A percentile compares a stretch with the other conserved stretches of the same genome.
Evolutionary conservation across 2,888 invertebrate species (phyloP).

Genomic region (Hypena proboscidalis): DNA sequence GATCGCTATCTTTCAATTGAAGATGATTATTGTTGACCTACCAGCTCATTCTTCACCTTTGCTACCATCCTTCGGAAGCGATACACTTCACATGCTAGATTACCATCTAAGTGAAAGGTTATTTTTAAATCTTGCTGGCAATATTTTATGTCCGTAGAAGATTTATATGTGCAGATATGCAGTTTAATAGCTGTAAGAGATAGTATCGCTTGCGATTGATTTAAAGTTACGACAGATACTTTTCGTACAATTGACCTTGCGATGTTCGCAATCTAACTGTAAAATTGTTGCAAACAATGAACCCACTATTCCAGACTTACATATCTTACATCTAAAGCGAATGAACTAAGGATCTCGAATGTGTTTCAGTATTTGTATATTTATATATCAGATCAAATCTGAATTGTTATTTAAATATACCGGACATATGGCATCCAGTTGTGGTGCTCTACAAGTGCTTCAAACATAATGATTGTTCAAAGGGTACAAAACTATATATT

Average conservation of each 20-base stretch:
- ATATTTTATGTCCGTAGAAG: constrained; percentile 28
- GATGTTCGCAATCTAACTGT: constrained; percentile 48
- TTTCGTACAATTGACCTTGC: constrained; percentile 39
- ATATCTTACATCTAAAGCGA: constrained; percentile 41
- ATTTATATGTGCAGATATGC: constrained; percentile 13
- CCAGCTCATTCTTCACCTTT: constrained; percentile 44
- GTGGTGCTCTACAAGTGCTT: too few relatives aligned
- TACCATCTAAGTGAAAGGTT: constrained; percentile 54
- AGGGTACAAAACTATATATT: too few relatives aligned
- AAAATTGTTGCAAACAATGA: constrained; percentile 52
- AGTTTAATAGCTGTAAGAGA: constrained; percentile 27
- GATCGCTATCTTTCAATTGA: constrained; percentile 55
- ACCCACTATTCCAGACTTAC: constrained; percentile 45
- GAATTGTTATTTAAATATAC: constrained; percentile 14
- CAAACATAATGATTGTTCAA: too few relatives aligned
- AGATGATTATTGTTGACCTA: constrained; percentile 56
- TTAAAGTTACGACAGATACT: constrained; percentile 51
- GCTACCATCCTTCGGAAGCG: constrained; percentile 57
- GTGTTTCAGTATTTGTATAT: constrained; percentile 14
- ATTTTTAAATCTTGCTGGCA: constrained; percentile 34
- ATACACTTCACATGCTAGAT: constrained; percentile 46
- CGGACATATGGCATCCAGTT: too few relatives aligned
- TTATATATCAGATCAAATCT: constrained; percentile 24
- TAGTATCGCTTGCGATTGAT: constrained; percentile 30
- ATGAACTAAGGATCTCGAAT: constrained; percentile 26